Evolutionary conservation across 2,888 invertebrate genomes (phyloP), one percentile per base, ranked within the genome.

Genomic region (Zelleria hepariella): DNA sequence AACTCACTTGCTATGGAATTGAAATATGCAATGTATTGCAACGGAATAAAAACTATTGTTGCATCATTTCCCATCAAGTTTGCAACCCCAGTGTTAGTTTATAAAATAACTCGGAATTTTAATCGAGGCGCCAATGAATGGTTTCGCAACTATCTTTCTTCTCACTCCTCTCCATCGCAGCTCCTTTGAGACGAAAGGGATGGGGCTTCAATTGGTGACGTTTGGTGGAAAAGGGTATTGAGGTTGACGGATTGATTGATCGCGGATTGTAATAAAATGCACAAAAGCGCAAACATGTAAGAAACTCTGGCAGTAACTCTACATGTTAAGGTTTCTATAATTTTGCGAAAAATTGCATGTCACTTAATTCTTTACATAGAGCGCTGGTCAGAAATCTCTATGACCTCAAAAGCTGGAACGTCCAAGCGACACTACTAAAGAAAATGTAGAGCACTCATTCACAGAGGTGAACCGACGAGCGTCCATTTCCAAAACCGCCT

Each of bases 221-320:
- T 69, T 68, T 71, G 70, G 64, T 74, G 71, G 70, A 66, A 71
- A 70, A 70, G 71, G 71, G 68, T 70, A 57, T 68, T 66, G 66
- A 66, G 67, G 67, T 60, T 75, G 75, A 74, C 72, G 68, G 72
- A 70, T 73, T 77, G 78, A 76, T 72, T 72, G 74, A 76, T 75
- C 69, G 73, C 66, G 68, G 66, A 69, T 72, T 73, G 70, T 74
- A 73, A 75, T 73, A 71, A 74, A 75, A 74, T 70, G 72, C 68
- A 68, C 70, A 67, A 70, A 70, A 25, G 53, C 49, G 20, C 70
- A 71, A 71, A 72, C 70, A 71, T n/a, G n/a, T n/a, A n/a, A n/a
- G n/a, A n/a, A n/a, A n/a, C n/a, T n/a, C n/a, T n/a, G n/a, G n/a
- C n/a, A n/a, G n/a, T n/a, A n/a, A n/a, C n/a, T n/a, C n/a, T n/a